Conservation (phyloP, 2,113 vertebrate genomes). For the Perognathus longimembris region DNA sequence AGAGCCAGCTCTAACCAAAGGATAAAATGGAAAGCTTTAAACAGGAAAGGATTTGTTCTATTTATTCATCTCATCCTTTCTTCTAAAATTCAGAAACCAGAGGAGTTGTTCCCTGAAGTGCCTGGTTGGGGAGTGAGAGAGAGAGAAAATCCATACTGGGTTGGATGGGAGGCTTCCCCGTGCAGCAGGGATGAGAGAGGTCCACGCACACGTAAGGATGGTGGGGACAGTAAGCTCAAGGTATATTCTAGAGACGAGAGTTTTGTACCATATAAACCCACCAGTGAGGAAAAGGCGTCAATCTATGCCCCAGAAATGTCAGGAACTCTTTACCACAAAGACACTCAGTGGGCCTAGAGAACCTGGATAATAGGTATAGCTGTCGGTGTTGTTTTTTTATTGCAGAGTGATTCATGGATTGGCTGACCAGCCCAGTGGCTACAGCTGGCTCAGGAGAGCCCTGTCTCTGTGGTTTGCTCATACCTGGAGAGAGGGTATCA, state of each 20-base stretch:
- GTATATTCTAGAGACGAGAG: not conserved
- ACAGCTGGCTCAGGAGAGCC: too few relatives aligned
- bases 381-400: too few relatives aligned
- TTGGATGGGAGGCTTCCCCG: not conserved
- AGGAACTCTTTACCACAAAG: too few relatives aligned
- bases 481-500: too few relatives aligned
- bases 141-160: not conserved
- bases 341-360: too few relatives aligned
- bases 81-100: not conserved
- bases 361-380: too few relatives aligned
- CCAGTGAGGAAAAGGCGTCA: not conserved
- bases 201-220: not conserved
- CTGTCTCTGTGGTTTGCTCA: too few relatives aligned
- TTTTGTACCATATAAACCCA: not conserved
- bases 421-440: too few relatives aligned
- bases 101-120: not conserved
- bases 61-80: not conserved
- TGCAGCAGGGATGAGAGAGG: not conserved
- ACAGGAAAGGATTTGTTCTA: not conserved
- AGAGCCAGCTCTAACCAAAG: slow-evolving; percentile 25
- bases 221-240: not conserved
- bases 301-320: not conserved
- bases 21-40: slow-evolving; percentile 1
- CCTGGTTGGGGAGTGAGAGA: fast-evolving
- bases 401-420: too few relatives aligned